Conservation (phyloP, 64 coral and sea anemone species). For the Pocillopora verrucosa region DNA sequence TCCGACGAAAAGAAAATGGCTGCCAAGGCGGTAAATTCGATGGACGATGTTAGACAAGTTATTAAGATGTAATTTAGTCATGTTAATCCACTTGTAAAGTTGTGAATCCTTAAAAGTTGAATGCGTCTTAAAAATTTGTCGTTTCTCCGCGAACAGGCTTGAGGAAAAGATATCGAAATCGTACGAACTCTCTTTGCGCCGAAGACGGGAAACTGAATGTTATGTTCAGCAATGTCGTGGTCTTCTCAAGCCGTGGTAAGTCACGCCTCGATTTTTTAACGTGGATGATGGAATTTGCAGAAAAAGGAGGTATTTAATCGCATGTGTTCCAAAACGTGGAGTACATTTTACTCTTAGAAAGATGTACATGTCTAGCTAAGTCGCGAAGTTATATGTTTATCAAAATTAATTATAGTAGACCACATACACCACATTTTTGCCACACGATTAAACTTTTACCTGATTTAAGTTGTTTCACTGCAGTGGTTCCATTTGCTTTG, state of each 20-base stretch:
- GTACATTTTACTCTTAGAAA: neutral
- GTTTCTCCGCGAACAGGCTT: neutral
- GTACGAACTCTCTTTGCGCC: slow-evolving; percentile 10
- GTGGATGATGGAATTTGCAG: too few species aligned
- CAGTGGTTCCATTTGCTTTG: too few species aligned
- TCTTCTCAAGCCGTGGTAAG: slow-evolving; percentile 30
- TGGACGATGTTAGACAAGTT: slow-evolving; percentile 9
- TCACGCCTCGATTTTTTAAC: neutral
- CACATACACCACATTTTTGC: too few species aligned
- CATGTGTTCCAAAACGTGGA: neutral
- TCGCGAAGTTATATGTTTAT: too few species aligned
- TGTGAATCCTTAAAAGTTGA: neutral
- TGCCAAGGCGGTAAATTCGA: neutral
- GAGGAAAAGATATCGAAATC: slow-evolving; percentile 10
- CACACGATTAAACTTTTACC: too few species aligned
- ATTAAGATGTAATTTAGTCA: neutral
- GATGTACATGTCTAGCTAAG: too few species aligned
- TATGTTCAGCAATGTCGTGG: slow-evolving; percentile 19
- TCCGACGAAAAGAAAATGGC: neutral
- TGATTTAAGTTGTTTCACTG: too few species aligned
- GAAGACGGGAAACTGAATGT: slow-evolving; percentile 34
- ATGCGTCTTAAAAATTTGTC: too few species aligned
- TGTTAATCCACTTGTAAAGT: neutral
- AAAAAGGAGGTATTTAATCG: neutral
- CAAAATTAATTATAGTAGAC: too few species aligned